Conservation (phyloP, 2,888 invertebrate genomes). For the Phasia obesa region DNA sequence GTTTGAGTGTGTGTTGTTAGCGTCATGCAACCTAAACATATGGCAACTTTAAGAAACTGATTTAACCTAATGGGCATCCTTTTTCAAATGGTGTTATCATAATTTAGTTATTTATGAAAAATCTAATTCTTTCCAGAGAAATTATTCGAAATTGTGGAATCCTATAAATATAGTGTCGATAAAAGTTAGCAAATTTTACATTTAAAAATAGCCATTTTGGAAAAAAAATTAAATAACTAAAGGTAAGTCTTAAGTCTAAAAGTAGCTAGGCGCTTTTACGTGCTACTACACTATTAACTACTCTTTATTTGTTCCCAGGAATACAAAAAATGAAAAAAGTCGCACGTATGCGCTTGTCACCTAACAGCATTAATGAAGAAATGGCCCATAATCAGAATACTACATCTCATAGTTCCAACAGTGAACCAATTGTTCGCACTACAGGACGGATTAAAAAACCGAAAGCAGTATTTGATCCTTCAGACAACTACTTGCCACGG, state of each 20-base stretch:
- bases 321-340: slow-evolving; percentile 71
- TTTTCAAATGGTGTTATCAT: slow-evolving; percentile 30
- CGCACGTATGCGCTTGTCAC: slow-evolving; percentile 69
- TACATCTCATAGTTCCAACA: slow-evolving; percentile 32
- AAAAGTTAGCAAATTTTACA: not conserved
- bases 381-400: slow-evolving; percentile 33
- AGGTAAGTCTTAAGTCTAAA: not conserved
- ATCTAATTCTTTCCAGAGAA: not conserved
- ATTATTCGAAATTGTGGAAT: not conserved
- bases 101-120: slow-evolving; percentile 16
- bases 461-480: slow-evolving; percentile 93
- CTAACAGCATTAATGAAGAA: slow-evolving; percentile 41
- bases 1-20: not conserved
- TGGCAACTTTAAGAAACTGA: slow-evolving; percentile 1
- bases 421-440: slow-evolving; percentile 77
- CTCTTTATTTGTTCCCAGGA: not conserved
- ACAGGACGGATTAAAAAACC: slow-evolving; percentile 86
- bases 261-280: not conserved
- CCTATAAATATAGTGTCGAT: not conserved
- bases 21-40: not conserved
- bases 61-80: slow-evolving; percentile 5
- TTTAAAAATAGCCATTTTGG: not conserved
- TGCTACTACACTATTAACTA: not conserved
- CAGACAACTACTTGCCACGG: slow-evolving; percentile 89
- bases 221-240: not conserved